These are phyloP conservation scores for Seriola aureovittata DNA, from an alignment of 2,113 vertebrate species.

Conservation along the genomic window DNA sequence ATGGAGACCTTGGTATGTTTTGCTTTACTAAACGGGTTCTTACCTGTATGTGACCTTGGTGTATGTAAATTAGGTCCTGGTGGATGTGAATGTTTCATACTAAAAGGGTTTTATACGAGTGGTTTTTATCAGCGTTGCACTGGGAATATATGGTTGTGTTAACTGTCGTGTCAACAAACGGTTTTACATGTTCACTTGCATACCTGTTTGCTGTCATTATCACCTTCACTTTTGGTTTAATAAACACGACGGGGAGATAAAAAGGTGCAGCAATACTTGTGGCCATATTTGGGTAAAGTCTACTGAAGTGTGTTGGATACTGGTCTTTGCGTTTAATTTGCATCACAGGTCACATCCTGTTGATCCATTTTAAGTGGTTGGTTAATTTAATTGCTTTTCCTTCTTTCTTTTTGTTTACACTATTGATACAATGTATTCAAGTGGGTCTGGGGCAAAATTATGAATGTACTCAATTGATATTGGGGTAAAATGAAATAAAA, in stretches of 20 bases:
- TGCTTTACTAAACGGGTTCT: slow-evolving; percentile 57
- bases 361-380: slow-evolving; percentile 13
- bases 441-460: slow-evolving; percentile 61
- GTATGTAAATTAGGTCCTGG: slow-evolving; percentile 48
- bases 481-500: slow-evolving; percentile 76
- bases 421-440: slow-evolving; percentile 58
- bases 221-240: slow-evolving; percentile 34
- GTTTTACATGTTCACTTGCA: slow-evolving; percentile 44
- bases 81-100: slow-evolving; percentile 74
- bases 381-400: slow-evolving; percentile 50
- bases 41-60: slow-evolving; percentile 39
- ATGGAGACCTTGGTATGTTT: slow-evolving; percentile 58
- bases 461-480: slow-evolving; percentile 74
- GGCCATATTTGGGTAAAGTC: slow-evolving; percentile 48
- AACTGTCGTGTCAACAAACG: slow-evolving; percentile 27
- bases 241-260: slow-evolving; percentile 12
- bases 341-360: slow-evolving; percentile 35
- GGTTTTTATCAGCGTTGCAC: slow-evolving; percentile 57
- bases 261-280: slow-evolving; percentile 55
- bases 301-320: slow-evolving; percentile 30
- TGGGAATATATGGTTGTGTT: slow-evolving; percentile 37
- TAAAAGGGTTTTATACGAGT: slow-evolving; percentile 66
- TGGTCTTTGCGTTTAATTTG: slow-evolving; percentile 40
- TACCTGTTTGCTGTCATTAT: slow-evolving; percentile 21
- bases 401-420: slow-evolving; percentile 54